phyloP scores from a whole-genome alignment of 2,888 invertebrate genomes.

The Mellilla xanthometata region DNA sequence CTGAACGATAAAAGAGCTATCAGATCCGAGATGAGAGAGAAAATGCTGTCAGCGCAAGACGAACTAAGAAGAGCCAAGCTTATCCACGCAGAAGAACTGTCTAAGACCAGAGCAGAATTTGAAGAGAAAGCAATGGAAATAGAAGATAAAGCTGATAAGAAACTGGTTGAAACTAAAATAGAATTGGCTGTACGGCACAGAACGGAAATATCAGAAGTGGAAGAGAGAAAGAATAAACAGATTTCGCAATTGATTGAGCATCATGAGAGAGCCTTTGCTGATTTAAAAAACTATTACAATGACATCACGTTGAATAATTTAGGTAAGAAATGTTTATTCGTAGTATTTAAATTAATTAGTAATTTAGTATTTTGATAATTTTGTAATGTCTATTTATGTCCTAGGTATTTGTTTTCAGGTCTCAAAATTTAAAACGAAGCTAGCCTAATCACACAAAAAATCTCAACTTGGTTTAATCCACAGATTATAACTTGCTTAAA shows the following conservation, averaged over 20 bases:
- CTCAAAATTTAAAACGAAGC: too few species aligned
- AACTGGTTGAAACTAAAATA: slow-evolving; percentile 86
- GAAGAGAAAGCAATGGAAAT: slow-evolving; percentile 77
- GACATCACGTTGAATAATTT: slow-evolving; percentile 97
- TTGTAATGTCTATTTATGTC: too few species aligned
- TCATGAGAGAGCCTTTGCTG: slow-evolving; percentile 93
- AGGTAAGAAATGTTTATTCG: too few species aligned
- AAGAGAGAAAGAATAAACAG: slow-evolving; percentile 95
- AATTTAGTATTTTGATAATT: too few species aligned
- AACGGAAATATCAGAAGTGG: slow-evolving; percentile 94
- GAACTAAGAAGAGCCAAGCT: slow-evolving; percentile 88
- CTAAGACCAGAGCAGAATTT: slow-evolving; percentile 79
- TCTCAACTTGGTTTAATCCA: too few species aligned
- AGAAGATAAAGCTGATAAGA: slow-evolving; percentile 86
- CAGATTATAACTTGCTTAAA: too few species aligned
- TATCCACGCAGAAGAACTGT: slow-evolving; percentile 88
- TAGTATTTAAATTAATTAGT: too few species aligned
- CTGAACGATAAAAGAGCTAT: slow-evolving; percentile 88
- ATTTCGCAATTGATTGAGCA: slow-evolving; percentile 89
- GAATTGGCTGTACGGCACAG: slow-evolving; percentile 88
- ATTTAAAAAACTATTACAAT: slow-evolving; percentile 97
- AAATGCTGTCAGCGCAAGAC: slow-evolving; percentile 87
- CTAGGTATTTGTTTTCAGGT: too few species aligned
- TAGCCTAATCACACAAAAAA: too few species aligned
- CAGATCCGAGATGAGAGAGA: slow-evolving; percentile 86